Base-by-base conservation (phyloP, 2,113 vertebrate genomes). In the Varanus komodoensis region DNA sequence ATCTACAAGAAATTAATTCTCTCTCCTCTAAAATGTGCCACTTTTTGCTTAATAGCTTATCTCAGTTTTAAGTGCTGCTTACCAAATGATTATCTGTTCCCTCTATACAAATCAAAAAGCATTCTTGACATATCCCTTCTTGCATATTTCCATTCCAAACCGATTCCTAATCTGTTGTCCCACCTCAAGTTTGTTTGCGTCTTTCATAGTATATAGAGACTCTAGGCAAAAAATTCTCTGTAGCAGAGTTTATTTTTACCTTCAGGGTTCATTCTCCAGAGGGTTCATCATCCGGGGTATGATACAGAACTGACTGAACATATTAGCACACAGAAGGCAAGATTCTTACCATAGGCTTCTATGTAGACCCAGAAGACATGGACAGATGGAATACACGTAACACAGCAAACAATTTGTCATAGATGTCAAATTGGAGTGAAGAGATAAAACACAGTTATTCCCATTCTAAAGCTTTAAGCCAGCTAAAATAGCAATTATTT, bases 371-470 rank as follows among this genome's bases (percentile, higher is more conserved):
- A 94, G 89, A 82, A 87, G 91, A 64, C 84, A 95, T 89, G 90
- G 93, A 94, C 87, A 87, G 91, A 93, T 89, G 92, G 92, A 94
- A 94, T 86, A 96, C 91, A 95, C 90, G 94, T 94, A 93, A 92
- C 91, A 91, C 93, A 92, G 92, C 79, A 89, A 94, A 94, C 91
- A 95, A 94, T 95, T 91, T 94, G 93, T 91, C 96, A 96, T 93
- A 95, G 92, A 95, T 92, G 93, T 91, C 96, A 97, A 94, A 93
- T 94, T 79, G 90, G 89, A 96, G 94, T 93, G 91, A 88, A 95
- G 91, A 96, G 93, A 95, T 95, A 93, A 96, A 89, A 96, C 68
- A 94, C 84, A 88, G 91, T 94, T 95, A 96, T 91, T 97, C 88
- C 93, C 90, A 44, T 84, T 85, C 93, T 93, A 0, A 3, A 6